Base-by-base conservation (phyloP, 2,797 vertebrate genomes). In the Hapalemur alaotrensis region DNA sequence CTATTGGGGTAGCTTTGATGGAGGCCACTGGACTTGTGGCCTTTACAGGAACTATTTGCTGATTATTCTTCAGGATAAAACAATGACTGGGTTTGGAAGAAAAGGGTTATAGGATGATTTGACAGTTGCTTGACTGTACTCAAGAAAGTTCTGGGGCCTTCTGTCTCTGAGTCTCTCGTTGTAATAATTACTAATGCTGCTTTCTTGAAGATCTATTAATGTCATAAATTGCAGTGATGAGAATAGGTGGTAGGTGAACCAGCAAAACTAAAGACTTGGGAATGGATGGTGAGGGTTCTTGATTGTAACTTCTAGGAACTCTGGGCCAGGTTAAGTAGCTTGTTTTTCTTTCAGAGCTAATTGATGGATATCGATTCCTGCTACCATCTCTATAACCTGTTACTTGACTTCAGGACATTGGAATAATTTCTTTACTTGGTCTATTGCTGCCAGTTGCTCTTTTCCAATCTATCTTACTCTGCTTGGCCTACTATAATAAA, bases 191-290 rank as follows among this genome's bases (percentile, higher is more conserved):
- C 69, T 88, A 79, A 52, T 57, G 63, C 4, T 89, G 25, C 63
- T 95, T 89, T 91, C 18, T 95, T 92, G 38, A 90, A 93, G 79
- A 54, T 82, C 25, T 93, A 2, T 59, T 59, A 59, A 28, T 59
- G 25, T 93, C 38, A 85, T 91, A 78, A 95, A 69, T 95, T 63
- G 15, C n/a, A 85, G 1, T 17, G 35, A 89, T 78, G n/a, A 89
- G 43, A 76, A 38, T 50, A 89, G 54, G 35, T 63, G 23, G 17
- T 79, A 75, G 50, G 48, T 90, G 57, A 93, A 43, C 50, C 32
- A 63, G 38, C 23, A 89, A 48, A 91, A 76, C 43, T 70, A 32
- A 84, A 76, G 63, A 95, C 12, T 57, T 89, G 43, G 61, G 54
- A 83, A 63, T 93, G 61, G 28, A 4, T 32, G 65, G 15, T 41